Conservation (phyloP, 2,797 vertebrate genomes). For the Argya squamiceps region DNA sequence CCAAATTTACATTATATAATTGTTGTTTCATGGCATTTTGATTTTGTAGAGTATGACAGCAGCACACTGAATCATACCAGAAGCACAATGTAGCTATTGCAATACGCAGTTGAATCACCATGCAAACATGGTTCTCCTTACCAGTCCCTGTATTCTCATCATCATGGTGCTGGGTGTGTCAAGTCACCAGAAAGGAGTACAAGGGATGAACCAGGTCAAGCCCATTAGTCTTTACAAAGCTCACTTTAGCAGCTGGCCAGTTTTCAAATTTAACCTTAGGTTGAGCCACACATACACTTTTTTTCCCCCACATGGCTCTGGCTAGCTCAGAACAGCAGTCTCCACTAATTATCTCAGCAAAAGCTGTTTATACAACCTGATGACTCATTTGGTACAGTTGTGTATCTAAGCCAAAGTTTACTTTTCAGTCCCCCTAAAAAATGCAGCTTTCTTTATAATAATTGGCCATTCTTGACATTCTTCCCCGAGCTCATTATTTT, state of each 20-base stretch:
- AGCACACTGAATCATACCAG: neutral
- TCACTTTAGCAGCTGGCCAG: neutral
- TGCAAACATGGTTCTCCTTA: neutral
- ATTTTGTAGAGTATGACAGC: neutral
- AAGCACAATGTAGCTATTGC: neutral
- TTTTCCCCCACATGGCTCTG: neutral
- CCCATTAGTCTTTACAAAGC: neutral
- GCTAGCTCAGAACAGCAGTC: neutral
- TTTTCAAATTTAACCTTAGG: neutral
- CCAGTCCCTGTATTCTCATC: neutral
- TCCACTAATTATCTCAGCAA: neutral
- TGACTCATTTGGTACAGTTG: neutral
- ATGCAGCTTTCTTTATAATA: neutral
- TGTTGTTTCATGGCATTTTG: neutral
- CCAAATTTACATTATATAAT: neutral
- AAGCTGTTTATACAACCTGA: neutral
- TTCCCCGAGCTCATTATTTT: neutral
- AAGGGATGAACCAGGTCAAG: neutral
- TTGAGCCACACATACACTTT: neutral
- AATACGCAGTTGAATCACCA: neutral
- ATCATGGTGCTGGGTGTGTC: fast-evolving
- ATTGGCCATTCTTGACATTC: neutral
- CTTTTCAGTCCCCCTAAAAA: neutral
- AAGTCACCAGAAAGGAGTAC: neutral
- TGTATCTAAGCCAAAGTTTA: neutral